Conservation (phyloP, 2,888 invertebrate genomes). For the Lasius fuliginosus region DNA sequence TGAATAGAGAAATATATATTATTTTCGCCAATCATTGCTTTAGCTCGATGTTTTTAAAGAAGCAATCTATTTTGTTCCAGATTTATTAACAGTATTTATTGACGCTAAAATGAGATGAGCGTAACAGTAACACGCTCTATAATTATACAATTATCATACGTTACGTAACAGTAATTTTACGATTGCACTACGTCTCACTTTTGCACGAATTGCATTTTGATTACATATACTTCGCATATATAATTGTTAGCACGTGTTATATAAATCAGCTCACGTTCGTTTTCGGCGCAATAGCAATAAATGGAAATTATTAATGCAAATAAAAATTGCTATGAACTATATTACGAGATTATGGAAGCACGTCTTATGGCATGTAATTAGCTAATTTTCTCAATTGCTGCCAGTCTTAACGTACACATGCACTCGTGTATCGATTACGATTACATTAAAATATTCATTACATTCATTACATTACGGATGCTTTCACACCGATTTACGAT, state of each 20-base stretch:
- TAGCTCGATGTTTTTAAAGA: neutral
- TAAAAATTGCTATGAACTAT: constrained; percentile 3
- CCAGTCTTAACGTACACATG: neutral
- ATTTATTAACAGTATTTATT: neutral
- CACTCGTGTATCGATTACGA: neutral
- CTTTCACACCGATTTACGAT: neutral
- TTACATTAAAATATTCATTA: neutral
- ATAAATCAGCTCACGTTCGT: constrained; percentile 27
- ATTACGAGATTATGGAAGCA: neutral
- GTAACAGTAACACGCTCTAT: constrained; percentile 6
- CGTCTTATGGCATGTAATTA: constrained; percentile 2
- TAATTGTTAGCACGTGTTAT: neutral
- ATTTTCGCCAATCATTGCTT: neutral
- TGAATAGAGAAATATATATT: neutral
- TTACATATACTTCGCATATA: constrained; percentile 3
- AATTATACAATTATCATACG: neutral
- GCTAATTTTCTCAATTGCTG: constrained; percentile 15
- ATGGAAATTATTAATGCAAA: neutral
- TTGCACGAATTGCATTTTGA: constrained; percentile 28
- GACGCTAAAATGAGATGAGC: constrained; percentile 6
- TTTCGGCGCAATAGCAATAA: constrained; percentile 11
- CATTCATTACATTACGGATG: neutral
- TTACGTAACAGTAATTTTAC: constrained; percentile 35
- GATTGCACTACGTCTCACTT: neutral
- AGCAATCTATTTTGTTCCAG: constrained; percentile 10